Base-by-base conservation (phyloP, 1,140 invertebrate species). In the Zaprionus inermis region DNA sequence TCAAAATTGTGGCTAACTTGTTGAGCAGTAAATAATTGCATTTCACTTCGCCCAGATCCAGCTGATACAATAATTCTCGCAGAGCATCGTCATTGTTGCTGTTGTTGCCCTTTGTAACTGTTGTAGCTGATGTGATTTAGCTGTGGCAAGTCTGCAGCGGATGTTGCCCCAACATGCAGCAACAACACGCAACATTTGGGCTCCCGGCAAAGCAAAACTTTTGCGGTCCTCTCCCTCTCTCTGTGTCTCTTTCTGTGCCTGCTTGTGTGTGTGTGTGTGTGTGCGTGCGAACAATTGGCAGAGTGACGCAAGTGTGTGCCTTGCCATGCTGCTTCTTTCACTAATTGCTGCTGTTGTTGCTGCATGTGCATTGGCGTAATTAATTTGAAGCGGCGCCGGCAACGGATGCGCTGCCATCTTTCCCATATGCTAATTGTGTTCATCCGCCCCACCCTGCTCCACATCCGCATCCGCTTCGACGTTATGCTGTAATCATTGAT, bases 361-460 rank as follows among this genome's bases (percentile, higher is more conserved):
- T 79, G 65, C 52, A 44, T 89, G 84, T 88, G 84, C 84, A 88
- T 72, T 75, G 81, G 84, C 81, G 84, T 88, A 89, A 88, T 88
- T 88, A 88, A 88, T 88, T 88, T 90, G 81, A 88, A 88, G 63
- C 84, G 84, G 84, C 84, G 84, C 63, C 84, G 59, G 18, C 36
- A 84, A 64, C 84, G 84, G 84, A 88, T 66, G 71, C 28, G 20
- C 20, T 49, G n/a, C n/a, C 38, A 56, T 28, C 66, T 61, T 41
- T 12, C 22, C 55, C 78, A 56, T 72, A 83, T 84, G 84, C 84
- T 88, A 88, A 88, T 88, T 90, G 84, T 75, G 60, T 52, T 57
- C 74, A 89, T 88, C 84, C 84, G 85, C 46, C 69, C 76, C 65
- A 4, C 36, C 38, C 38, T 16, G 6, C 38, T 16, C 74, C 56